Evolutionary conservation across 2,113 vertebrate species (phyloP).

Genomic region (Ochotona curzoniae): DNA sequence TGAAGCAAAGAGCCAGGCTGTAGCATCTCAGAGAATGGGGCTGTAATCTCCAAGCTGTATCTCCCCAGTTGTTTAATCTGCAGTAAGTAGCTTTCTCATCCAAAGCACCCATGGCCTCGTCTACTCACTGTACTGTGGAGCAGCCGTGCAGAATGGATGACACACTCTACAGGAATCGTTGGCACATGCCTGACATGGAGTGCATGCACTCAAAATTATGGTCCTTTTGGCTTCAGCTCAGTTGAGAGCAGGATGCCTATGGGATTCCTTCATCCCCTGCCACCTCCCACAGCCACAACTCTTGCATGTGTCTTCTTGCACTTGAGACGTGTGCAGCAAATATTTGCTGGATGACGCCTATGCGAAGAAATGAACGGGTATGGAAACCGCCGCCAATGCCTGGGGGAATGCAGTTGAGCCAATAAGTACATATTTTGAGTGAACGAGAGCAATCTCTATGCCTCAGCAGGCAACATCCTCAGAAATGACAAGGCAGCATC

Average conservation of each 20-base stretch:
- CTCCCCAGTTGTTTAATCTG: not conserved
- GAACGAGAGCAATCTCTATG: not conserved
- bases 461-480: not conserved
- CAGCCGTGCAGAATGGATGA: not conserved
- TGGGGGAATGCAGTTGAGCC: not conserved
- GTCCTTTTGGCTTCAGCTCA: not conserved
- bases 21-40: not conserved
- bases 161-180: not conserved
- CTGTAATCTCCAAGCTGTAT: not conserved
- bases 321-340: not conserved
- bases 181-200: not conserved
- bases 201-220: not conserved
- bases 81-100: not conserved
- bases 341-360: conserved; percentile 13
- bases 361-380: not conserved
- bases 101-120: not conserved
- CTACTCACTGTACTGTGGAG: not conserved
- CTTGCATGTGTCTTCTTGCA: not conserved
- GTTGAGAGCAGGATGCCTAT: not conserved
- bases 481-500: not conserved
- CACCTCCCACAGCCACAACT: not conserved
- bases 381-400: not conserved
- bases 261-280: not conserved
- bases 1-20: not conserved
- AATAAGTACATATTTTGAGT: not conserved